Conservation (phyloP, 2,888 invertebrate species). For the Amorpha juglandis region DNA sequence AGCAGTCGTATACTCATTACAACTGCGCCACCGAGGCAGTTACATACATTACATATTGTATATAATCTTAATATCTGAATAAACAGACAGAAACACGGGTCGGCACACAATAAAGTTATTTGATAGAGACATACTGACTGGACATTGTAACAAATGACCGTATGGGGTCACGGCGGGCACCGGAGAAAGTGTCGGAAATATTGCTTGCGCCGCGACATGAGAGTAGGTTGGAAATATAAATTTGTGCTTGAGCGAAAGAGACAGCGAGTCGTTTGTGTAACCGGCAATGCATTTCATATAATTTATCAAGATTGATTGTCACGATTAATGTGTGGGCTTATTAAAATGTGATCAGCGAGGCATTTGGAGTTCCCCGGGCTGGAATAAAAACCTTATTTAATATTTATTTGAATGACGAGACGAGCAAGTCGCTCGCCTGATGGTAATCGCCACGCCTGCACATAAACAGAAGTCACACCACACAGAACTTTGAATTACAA, state of each 20-base stretch:
- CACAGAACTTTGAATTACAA: too few relatives aligned
- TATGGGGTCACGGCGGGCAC: conserved; percentile 54
- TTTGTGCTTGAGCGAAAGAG: conserved; percentile 28
- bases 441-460: too few relatives aligned
- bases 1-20: too few relatives aligned
- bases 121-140: conserved; percentile 46
- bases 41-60: neutral
- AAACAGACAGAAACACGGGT: conserved; percentile 32
- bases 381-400: conserved; percentile 13
- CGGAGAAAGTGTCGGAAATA: conserved; percentile 73
- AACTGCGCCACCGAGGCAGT: too few relatives aligned
- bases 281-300: conserved; percentile 43
- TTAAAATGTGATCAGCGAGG: conserved; percentile 28
- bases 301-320: conserved; percentile 54
- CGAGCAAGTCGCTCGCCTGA: too few relatives aligned
- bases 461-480: too few relatives aligned
- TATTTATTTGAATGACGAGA: too few relatives aligned
- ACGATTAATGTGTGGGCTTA: conserved; percentile 35
- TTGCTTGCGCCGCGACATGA: conserved; percentile 48
- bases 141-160: conserved; percentile 61
- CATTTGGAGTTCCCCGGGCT: conserved; percentile 21
- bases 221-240: conserved; percentile 30
- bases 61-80: conserved; percentile 31
- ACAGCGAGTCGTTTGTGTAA: conserved; percentile 27
- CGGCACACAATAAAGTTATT: conserved; percentile 24